Evolutionary conservation across 2,888 invertebrate genomes (phyloP).

Genomic region (Euzophera pinguis): DNA sequence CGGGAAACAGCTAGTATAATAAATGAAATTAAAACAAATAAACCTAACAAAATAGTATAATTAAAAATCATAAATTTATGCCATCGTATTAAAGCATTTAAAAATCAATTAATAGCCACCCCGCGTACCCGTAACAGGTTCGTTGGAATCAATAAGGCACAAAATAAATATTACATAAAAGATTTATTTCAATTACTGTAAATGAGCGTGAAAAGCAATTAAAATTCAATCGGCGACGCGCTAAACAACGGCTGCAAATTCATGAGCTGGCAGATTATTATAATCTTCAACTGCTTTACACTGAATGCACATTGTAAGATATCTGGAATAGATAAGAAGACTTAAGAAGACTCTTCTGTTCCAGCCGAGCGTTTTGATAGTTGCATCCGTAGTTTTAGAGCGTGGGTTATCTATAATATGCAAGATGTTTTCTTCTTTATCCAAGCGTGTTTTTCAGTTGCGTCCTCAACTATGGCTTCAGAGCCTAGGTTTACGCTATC

Average conservation of each 20-base stretch:
- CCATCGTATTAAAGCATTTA: not conserved
- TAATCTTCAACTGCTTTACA: constrained; percentile 19
- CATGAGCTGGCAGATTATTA: constrained; percentile 19
- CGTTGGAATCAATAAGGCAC: constrained; percentile 20
- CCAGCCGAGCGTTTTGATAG: too few relatives aligned
- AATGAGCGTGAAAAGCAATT: constrained; percentile 29
- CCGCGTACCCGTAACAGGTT: constrained; percentile 9
- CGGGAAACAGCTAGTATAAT: too few relatives aligned
- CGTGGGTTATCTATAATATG: too few relatives aligned
- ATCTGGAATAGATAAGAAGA: not conserved
- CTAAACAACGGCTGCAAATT: constrained; percentile 11
- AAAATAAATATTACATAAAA: constrained; percentile 23
- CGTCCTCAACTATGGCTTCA: too few relatives aligned
- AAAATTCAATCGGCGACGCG: constrained; percentile 19
- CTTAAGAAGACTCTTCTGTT: too few relatives aligned
- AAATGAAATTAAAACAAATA: too few relatives aligned
- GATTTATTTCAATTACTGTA: constrained; percentile 27
- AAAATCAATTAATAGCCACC: not conserved
- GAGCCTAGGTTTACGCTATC: too few relatives aligned
- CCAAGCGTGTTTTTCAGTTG: too few relatives aligned
- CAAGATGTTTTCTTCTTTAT: too few relatives aligned
- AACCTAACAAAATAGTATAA: not conserved
- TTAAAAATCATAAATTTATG: not conserved
- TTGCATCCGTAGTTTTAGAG: too few relatives aligned
- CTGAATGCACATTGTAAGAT: not conserved